A percentile compares a stretch with the other conserved stretches of the same genome.
phyloP scores from a whole-genome alignment of 2,888 invertebrate genomes.

The Athalia rosae region DNA sequence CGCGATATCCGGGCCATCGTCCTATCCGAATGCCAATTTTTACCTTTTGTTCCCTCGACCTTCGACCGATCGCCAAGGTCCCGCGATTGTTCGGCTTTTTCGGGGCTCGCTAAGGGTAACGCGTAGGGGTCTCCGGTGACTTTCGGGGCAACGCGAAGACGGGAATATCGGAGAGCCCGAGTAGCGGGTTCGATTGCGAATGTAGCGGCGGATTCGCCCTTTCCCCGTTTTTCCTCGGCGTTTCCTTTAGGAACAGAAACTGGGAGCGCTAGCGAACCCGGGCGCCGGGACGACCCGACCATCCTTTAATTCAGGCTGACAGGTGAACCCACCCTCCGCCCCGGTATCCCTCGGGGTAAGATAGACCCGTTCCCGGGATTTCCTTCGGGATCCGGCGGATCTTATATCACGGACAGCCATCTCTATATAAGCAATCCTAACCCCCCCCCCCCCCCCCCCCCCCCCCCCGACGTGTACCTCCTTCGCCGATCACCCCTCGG shows the following conservation, averaged over 20 bases:
- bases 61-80: not conserved
- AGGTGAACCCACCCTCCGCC: conserved; percentile 73
- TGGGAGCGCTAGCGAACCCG: conserved; percentile 23
- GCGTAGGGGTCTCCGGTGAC: conserved; percentile 53
- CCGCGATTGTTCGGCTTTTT: conserved; percentile 4
- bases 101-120: conserved; percentile 46
- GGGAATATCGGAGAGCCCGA: conserved; percentile 47
- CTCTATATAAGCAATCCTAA: conserved; percentile 70
- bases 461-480: not conserved
- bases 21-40: not conserved
- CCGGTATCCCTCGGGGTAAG: conserved; percentile 72
- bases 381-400: conserved; percentile 73
- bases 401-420: conserved; percentile 73
- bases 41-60: conserved; percentile 14
- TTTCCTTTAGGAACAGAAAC: too few relatives aligned
- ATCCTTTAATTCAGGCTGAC: conserved; percentile 78
- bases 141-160: conserved; percentile 46
- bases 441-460: too few relatives aligned
- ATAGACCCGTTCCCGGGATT: conserved; percentile 73
- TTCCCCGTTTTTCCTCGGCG: conserved; percentile 48
- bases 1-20: too few relatives aligned
- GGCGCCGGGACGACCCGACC: conserved; percentile 65
- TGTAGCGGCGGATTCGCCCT: conserved; percentile 47
- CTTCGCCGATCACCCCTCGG: not conserved
- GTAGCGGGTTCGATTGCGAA: conserved; percentile 62